Conservation (phyloP, 2,797 vertebrate genomes). For the Rhynchotus rufescens region DNA sequence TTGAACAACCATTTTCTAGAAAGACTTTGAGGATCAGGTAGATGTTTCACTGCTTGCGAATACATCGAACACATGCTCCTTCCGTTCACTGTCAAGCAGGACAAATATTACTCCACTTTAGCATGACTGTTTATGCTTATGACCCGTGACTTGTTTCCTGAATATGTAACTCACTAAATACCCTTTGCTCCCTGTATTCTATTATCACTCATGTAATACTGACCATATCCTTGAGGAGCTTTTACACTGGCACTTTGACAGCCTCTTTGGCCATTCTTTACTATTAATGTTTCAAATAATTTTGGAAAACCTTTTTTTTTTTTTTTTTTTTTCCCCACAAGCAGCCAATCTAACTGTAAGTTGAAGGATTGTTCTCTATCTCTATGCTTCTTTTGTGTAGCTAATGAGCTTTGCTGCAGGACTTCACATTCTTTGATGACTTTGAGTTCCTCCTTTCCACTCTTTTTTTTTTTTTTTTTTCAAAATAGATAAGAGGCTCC, state of each 20-base stretch:
- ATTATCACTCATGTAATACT: neutral
- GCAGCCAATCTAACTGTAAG: neutral
- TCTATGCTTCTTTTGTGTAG: neutral
- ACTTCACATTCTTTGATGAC: neutral
- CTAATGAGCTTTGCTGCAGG: neutral
- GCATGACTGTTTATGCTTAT: neutral
- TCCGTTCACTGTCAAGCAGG: neutral
- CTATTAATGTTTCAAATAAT: neutral
- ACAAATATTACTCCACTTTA: neutral
- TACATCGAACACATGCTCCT: neutral
- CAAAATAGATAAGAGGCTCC: neutral
- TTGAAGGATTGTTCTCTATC: neutral
- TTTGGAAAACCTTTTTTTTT: neutral
- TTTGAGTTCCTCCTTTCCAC: neutral
- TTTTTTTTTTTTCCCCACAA: neutral
- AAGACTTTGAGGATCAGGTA: neutral
- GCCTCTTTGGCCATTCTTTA: neutral
- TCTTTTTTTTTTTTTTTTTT: neutral
- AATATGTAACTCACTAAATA: neutral
- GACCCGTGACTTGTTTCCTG: neutral
- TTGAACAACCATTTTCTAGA: neutral
- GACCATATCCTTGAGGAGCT: neutral
- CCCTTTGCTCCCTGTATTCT: neutral
- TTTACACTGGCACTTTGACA: neutral
- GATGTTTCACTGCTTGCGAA: neutral